Percentiles rank a stretch among this genome's conserved stretches.
Conservation (phyloP, 2,888 invertebrate species). For the Nasonia oneida region DNA sequence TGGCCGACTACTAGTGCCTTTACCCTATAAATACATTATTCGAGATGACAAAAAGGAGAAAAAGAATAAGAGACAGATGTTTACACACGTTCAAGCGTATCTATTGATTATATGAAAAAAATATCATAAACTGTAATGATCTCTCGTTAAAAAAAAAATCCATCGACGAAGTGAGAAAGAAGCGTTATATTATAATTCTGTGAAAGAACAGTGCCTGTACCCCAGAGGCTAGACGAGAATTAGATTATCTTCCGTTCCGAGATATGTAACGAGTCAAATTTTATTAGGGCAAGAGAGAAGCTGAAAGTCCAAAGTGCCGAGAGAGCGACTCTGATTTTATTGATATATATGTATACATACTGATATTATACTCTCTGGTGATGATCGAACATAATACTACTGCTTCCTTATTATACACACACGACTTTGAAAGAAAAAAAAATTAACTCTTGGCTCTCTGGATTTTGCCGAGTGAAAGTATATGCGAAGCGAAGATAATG, state of each 20-base stretch:
- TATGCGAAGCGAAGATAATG: slow-evolving; percentile 2
- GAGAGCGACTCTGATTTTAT: slow-evolving; percentile 20
- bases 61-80: slow-evolving; percentile 24
- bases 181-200: slow-evolving; percentile 71
- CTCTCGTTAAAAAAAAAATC: slow-evolving; percentile 57
- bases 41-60: neutral
- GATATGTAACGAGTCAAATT: slow-evolving; percentile 20
- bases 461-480: slow-evolving; percentile 28
- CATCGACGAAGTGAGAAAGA: slow-evolving; percentile 63
- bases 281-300: slow-evolving; percentile 10
- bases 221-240: slow-evolving; percentile 72
- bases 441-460: slow-evolving; percentile 27
- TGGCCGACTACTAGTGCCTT: no score
- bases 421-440: neutral
- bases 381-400: neutral
- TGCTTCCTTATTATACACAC: neutral
- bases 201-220: slow-evolving; percentile 77
- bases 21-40: no score
- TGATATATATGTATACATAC: neutral
- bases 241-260: slow-evolving; percentile 61
- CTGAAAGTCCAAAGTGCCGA: slow-evolving; percentile 32
- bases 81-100: slow-evolving; percentile 39
- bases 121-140: slow-evolving; percentile 60
- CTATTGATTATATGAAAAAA: slow-evolving; percentile 37
- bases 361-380: neutral